These are phyloP conservation scores for Ypsolopha scabrella DNA, from an alignment of 2,888 invertebrate species.

Conservation along the genomic window DNA sequence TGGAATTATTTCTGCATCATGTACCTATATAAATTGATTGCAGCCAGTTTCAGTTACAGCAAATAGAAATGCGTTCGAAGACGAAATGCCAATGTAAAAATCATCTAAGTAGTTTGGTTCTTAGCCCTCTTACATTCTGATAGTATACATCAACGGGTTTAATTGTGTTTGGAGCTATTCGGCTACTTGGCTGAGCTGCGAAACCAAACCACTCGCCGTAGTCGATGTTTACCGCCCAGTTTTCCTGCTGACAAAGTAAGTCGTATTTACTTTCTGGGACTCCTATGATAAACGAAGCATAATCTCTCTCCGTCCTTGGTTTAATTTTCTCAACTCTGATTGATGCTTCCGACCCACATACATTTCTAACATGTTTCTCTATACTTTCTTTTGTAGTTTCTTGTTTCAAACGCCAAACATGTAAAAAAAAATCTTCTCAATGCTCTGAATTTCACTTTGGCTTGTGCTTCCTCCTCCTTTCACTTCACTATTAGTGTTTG, in stretches of 20 bases:
- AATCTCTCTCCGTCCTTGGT: constrained; percentile 16
- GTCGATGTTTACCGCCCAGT: constrained; percentile 14
- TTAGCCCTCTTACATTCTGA: background rate
- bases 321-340: constrained; percentile 14
- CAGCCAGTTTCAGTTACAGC: constrained; percentile 14
- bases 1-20: constrained; percentile 12
- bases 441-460: too few relatives aligned
- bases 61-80: constrained; percentile 10
- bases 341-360: background rate
- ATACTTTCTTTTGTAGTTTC: constrained; percentile 6
- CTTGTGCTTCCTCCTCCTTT: too few relatives aligned
- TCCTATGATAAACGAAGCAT: constrained; percentile 16
- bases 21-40: constrained; percentile 12
- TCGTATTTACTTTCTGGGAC: constrained; percentile 14
- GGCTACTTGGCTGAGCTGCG: constrained; percentile 4
- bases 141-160: background rate
- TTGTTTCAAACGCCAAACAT: constrained; percentile 8
- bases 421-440: constrained; percentile 7
- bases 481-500: too few relatives aligned
- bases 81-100: constrained; percentile 6
- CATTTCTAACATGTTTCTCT: constrained; percentile 3
- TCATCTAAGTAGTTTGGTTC: constrained; percentile 5
- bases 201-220: constrained; percentile 19
- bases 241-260: constrained; percentile 10
- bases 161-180: background rate